These are phyloP conservation scores for Orchesella flavescens DNA, from an alignment of 2,888 invertebrate genomes.

Conservation along the genomic window DNA sequence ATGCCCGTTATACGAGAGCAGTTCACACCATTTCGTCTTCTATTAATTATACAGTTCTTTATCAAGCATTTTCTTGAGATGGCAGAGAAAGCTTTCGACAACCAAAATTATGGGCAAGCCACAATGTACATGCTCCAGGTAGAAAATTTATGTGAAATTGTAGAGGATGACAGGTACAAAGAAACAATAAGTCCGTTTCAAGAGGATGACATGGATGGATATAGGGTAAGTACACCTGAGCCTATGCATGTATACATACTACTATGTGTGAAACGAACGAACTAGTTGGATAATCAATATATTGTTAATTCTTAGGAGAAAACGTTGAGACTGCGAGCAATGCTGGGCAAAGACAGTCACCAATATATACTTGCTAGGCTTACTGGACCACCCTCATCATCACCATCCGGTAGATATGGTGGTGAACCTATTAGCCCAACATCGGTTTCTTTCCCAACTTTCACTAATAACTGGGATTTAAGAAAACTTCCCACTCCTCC, in stretches of 20 bases:
- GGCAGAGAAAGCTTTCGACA: constrained; percentile 80
- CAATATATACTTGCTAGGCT: constrained; percentile 54
- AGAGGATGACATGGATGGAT: constrained; percentile 35
- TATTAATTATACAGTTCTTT: constrained; percentile 78
- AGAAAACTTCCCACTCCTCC: constrained; percentile 61
- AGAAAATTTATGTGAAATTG: constrained; percentile 79
- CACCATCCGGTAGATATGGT: not conserved
- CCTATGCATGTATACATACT: not conserved
- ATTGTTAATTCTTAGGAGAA: constrained; percentile 20
- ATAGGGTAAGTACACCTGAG: constrained; percentile 42
- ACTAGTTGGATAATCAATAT: too few species aligned
- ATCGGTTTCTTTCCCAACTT: not conserved
- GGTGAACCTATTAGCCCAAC: not conserved
- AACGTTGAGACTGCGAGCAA: constrained; percentile 21
- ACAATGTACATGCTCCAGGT: constrained; percentile 83
- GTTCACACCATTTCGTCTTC: constrained; percentile 50
- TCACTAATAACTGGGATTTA: constrained; percentile 57
- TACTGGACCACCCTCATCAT: not conserved
- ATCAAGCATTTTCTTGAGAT: constrained; percentile 83
- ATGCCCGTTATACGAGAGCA: constrained; percentile 45
- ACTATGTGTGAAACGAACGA: not conserved
- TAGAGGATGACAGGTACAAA: constrained; percentile 72
- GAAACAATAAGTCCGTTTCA: constrained; percentile 19
- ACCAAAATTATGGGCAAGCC: constrained; percentile 79
- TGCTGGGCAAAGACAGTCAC: constrained; percentile 49